A percentile compares a stretch with the other conserved stretches of the same genome.
Evolutionary conservation across 2,797 vertebrate genomes (phyloP).

Genomic region (Sarcoramphus papa): DNA sequence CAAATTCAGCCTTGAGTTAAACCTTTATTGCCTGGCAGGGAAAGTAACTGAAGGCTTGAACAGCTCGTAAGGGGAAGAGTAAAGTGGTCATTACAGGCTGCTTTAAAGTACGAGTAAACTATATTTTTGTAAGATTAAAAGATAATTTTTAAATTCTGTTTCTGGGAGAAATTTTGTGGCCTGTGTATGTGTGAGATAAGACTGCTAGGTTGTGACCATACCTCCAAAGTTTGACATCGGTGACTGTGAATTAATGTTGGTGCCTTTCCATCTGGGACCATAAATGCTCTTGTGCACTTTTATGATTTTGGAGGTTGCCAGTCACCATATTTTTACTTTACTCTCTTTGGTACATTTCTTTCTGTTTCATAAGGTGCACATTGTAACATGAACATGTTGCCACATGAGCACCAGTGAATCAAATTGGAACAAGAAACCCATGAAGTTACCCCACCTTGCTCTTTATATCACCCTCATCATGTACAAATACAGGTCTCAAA

Average conservation of each 20-base stretch:
- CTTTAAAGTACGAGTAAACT: background rate
- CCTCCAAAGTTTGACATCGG: fast-evolving
- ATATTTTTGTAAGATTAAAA: background rate
- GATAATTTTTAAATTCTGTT: background rate
- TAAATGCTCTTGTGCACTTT: background rate
- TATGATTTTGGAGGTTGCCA: background rate
- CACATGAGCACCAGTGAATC: background rate
- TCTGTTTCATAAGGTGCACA: background rate
- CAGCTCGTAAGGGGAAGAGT: background rate
- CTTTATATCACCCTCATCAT: background rate
- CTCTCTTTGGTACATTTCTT: background rate
- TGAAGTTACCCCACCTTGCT: background rate
- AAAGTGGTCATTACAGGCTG: background rate
- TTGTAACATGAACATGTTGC: background rate
- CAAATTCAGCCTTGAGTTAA: background rate
- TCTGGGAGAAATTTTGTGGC: background rate
- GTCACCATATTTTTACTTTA: background rate
- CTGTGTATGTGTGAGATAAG: background rate
- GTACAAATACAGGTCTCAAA: background rate
- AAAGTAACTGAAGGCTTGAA: background rate
- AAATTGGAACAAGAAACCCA: background rate
- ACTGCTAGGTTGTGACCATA: background rate
- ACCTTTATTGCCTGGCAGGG: background rate
- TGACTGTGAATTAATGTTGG: background rate
- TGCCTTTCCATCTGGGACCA: background rate